Percentiles rank a stretch among this genome's conserved stretches.
Evolutionary conservation across 1,140 invertebrate species (phyloP).

Genomic region (Andrena cerasifolii): DNA sequence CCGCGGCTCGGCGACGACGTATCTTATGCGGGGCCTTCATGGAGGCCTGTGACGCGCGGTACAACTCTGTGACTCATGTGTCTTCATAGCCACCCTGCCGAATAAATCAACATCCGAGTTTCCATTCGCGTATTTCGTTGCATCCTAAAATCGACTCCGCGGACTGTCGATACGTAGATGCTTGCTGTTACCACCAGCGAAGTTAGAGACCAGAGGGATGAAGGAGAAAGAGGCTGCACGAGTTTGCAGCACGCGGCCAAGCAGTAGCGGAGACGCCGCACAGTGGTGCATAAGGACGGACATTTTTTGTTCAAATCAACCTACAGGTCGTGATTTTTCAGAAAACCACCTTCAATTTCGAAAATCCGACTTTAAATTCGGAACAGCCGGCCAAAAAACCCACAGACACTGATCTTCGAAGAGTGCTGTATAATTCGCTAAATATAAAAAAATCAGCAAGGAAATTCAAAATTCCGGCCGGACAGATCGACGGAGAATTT

Average conservation of each 20-base stretch:
- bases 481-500: no score
- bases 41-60: not conserved
- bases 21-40: conserved; percentile 48
- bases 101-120: not conserved
- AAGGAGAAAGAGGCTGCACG: conserved; percentile 21
- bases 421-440: no score
- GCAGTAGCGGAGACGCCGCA: conserved; percentile 42
- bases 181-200: conserved; percentile 23
- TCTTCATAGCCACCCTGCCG: not conserved
- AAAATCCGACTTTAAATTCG: no score
- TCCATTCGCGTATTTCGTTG: not conserved
- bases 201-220: not conserved
- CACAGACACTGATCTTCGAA: no score
- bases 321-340: no score
- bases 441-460: no score
- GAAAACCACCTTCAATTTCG: no score
- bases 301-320: no score
- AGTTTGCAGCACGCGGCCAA: conserved; percentile 42
- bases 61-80: not conserved
- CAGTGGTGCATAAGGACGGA: conserved; percentile 42
- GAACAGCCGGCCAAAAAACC: no score
- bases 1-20: conserved; percentile 52
- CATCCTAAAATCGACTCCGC: not conserved
- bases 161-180: no score
- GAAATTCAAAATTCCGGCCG: no score